Conservation (phyloP, 2,888 invertebrate genomes). For the Yponomeuta plumbellus region DNA sequence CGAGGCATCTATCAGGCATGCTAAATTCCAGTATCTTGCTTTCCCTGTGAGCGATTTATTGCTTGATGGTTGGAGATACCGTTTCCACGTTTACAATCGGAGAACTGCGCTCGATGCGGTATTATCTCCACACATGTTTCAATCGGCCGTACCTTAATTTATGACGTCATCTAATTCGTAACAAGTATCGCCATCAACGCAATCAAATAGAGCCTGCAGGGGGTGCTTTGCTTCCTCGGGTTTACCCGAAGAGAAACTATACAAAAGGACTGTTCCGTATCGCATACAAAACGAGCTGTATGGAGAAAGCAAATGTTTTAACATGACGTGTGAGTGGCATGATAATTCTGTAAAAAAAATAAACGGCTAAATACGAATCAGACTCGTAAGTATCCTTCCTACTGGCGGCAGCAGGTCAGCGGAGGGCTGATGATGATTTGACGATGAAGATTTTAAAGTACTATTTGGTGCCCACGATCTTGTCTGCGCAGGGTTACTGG, state of each 20-base stretch:
- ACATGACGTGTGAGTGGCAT: too few species aligned
- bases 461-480: too few species aligned
- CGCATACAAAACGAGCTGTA: background rate
- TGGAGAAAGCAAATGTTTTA: background rate
- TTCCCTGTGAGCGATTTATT: background rate
- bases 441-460: too few species aligned
- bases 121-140: background rate
- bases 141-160: background rate
- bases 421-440: too few species aligned
- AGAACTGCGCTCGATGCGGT: background rate
- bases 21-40: background rate
- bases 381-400: too few species aligned
- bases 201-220: constrained; percentile 1
- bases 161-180: background rate
- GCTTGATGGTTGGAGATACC: background rate
- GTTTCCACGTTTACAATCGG: background rate
- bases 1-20: too few species aligned
- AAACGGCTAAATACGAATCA: too few species aligned
- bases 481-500: too few species aligned
- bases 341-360: too few species aligned
- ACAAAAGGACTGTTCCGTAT: background rate
- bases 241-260: background rate
- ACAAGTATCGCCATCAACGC: background rate
- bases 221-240: background rate
- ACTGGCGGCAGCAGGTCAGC: too few species aligned